Conservation (phyloP, 2,113 vertebrate species). For the Elgaria multicarinata region DNA sequence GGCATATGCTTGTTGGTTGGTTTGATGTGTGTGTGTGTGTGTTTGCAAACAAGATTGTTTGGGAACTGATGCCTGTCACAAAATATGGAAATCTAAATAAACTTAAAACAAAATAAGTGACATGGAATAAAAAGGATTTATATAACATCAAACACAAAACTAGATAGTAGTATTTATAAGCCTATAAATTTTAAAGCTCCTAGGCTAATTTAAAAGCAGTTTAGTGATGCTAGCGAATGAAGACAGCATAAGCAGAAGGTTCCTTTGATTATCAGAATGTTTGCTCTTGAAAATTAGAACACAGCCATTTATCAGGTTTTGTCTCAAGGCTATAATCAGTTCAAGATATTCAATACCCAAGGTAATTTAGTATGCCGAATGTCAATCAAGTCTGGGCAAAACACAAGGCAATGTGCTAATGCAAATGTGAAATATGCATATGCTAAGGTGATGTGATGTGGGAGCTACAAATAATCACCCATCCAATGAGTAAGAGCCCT, state of each 20-base stretch:
- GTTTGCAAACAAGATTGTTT: conserved; percentile 30
- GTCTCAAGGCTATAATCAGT: conserved; percentile 70
- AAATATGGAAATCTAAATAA: conserved; percentile 21
- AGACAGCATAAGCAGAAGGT: conserved; percentile 60
- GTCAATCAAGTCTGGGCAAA: conserved; percentile 67
- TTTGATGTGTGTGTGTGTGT: neutral
- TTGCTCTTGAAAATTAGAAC: conserved; percentile 72
- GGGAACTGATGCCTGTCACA: conserved; percentile 30
- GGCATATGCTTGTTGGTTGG: neutral
- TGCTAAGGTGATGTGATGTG: conserved; percentile 47
- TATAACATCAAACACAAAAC: conserved; percentile 50
- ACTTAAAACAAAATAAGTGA: conserved; percentile 59
- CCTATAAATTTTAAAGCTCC: conserved; percentile 62
- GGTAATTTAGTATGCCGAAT: conserved; percentile 57
- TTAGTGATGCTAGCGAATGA: conserved; percentile 58
- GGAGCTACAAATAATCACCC: conserved; percentile 18
- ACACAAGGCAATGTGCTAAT: conserved; percentile 40
- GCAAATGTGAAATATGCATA: conserved; percentile 58
- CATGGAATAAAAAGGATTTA: conserved; percentile 39
- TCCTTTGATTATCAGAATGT: conserved; percentile 70
- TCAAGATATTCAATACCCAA: conserved; percentile 66
- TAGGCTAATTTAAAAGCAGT: conserved; percentile 65
- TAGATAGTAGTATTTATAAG: conserved; percentile 62
- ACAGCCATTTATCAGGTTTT: conserved; percentile 55
- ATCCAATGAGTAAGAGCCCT: conserved; percentile 22